Conservation (phyloP, 2,888 invertebrate species). For the Napeogenes inachia region DNA sequence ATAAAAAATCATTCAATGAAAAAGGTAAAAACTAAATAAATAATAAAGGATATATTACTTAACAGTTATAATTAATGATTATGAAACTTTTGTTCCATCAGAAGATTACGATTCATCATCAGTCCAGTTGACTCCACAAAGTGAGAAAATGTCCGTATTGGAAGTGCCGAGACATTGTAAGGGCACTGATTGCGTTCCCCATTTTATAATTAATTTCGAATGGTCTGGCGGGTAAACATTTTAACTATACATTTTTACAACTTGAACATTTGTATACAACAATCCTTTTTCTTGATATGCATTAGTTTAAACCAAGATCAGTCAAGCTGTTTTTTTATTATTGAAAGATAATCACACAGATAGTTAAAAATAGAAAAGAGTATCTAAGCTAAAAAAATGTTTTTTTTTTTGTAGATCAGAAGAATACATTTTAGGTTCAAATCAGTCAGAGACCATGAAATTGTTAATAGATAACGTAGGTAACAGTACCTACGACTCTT, state of each 20-base stretch:
- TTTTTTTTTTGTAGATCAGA: background rate
- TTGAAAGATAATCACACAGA: too few relatives aligned
- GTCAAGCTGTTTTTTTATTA: too few relatives aligned
- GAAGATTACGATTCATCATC: slow-evolving; percentile 43
- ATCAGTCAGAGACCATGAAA: slow-evolving; percentile 34
- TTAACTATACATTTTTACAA: background rate
- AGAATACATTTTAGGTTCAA: slow-evolving; percentile 40
- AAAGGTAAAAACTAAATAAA: slow-evolving; percentile 18
- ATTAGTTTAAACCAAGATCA: too few relatives aligned
- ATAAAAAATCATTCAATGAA: slow-evolving; percentile 19
- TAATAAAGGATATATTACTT: background rate
- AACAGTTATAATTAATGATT: too few relatives aligned
- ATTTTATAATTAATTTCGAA: slow-evolving; percentile 33
- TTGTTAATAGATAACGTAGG: slow-evolving; percentile 45
- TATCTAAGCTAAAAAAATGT: too few relatives aligned
- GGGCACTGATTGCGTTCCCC: slow-evolving; percentile 42
- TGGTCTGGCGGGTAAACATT: slow-evolving; percentile 39
- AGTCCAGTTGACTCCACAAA: slow-evolving; percentile 40
- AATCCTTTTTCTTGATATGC: too few relatives aligned
- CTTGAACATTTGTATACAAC: too few relatives aligned
- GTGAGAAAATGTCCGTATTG: slow-evolving; percentile 25
- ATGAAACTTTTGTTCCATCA: slow-evolving; percentile 3
- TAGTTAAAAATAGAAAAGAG: too few relatives aligned
- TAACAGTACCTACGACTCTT: slow-evolving; percentile 38
- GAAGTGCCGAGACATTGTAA: slow-evolving; percentile 39